phyloP scores from a whole-genome alignment of 1,140 invertebrate species.

The Camponotus vicinus region DNA sequence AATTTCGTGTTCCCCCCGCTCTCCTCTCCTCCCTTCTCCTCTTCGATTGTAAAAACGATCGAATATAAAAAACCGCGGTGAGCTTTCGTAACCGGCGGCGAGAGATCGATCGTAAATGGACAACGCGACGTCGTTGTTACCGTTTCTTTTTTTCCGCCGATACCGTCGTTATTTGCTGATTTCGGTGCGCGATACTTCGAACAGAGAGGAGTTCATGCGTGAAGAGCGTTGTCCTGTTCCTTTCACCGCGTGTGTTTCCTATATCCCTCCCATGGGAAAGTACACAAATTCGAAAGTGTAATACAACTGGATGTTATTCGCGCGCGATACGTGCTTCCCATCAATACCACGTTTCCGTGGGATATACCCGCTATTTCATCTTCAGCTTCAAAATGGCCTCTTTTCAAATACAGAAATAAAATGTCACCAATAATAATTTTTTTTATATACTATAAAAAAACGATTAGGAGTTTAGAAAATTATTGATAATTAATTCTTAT shows the following conservation, averaged over 20 bases:
- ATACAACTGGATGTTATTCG: constrained; percentile 7
- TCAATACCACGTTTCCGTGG: constrained; percentile 32
- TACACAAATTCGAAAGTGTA: constrained; percentile 61
- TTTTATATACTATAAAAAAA: background rate
- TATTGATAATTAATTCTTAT: too few relatives aligned
- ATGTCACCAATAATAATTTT: background rate
- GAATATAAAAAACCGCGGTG: background rate
- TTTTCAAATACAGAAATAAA: background rate
- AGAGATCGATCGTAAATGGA: constrained; percentile 53
- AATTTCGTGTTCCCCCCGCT: constrained; percentile 25
- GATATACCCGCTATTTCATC: background rate
- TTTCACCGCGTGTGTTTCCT: constrained; percentile 38
- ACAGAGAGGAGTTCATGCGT: constrained; percentile 59
- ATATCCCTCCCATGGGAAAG: constrained; percentile 49
- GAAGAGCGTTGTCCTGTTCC: constrained; percentile 54
- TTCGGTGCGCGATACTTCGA: constrained; percentile 56
- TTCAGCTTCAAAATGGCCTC: background rate
- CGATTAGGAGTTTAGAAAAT: too few relatives aligned
- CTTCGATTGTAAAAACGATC: constrained; percentile 25
- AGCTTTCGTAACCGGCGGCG: constrained; percentile 60
- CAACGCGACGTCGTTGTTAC: constrained; percentile 52
- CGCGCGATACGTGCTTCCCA: constrained; percentile 4
- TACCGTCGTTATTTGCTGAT: constrained; percentile 58
- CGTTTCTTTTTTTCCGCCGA: constrained; percentile 33
- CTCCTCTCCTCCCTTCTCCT: too few relatives aligned